phyloP scores from a whole-genome alignment of 2,113 vertebrate genomes.

The Tragelaphus imberbis region DNA sequence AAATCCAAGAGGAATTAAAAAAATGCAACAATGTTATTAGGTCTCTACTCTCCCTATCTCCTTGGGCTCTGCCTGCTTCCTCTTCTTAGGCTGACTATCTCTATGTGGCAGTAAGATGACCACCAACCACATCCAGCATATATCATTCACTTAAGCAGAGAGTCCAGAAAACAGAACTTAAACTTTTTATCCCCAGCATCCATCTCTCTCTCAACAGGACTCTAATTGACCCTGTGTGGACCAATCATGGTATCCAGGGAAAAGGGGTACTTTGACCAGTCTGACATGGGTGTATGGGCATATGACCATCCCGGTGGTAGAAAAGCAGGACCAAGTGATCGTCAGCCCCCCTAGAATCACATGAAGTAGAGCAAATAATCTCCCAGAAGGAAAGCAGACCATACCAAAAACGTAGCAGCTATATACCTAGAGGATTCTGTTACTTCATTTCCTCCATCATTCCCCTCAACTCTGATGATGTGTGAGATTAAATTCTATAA shows the following conservation, averaged over 20 bases:
- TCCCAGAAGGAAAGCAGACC: neutral
- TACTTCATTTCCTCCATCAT: conserved; percentile 1
- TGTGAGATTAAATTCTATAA: conserved; percentile 47
- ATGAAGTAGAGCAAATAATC: neutral
- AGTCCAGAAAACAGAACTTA: conserved; percentile 11
- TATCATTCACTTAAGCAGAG: neutral
- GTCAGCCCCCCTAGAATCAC: neutral
- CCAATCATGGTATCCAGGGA: neutral
- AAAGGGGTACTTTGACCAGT: neutral
- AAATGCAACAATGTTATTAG: neutral
- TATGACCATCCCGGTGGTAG: neutral
- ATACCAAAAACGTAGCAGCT: neutral
- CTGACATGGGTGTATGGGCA: neutral
- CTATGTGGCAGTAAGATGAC: neutral
- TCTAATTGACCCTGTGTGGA: neutral
- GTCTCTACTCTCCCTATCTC: neutral
- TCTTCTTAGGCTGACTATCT: neutral
- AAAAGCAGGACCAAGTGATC: conserved; percentile 6
- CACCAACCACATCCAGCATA: neutral
- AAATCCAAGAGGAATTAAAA: neutral
- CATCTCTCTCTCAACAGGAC: neutral
- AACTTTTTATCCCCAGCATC: neutral
- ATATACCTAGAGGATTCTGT: neutral
- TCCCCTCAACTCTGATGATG: neutral
- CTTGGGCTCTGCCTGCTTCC: neutral